Evolutionary conservation across 2,797 vertebrate species (phyloP).

Genomic region (Coregonus sp.): DNA sequence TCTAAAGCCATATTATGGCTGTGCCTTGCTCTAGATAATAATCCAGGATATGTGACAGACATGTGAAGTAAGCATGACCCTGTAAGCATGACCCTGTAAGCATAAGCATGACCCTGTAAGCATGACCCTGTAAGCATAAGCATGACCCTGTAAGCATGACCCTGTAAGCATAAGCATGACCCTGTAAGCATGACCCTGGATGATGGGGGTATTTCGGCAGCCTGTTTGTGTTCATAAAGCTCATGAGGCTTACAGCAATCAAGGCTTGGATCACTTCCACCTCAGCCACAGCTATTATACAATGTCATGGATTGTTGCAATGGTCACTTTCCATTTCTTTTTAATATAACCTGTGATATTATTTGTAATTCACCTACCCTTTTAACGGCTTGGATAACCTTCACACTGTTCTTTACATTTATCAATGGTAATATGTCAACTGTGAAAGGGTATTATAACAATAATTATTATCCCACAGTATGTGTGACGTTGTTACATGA

Average conservation of each 20-base stretch:
- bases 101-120: too few relatives aligned
- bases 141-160: too few relatives aligned
- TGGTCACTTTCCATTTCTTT: neutral
- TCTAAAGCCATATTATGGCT: conserved; percentile 23
- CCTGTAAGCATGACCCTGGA: neutral
- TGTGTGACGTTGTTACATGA: too few relatives aligned
- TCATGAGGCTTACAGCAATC: neutral
- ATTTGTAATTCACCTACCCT: neutral
- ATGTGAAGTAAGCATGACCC: neutral
- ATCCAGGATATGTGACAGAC: neutral
- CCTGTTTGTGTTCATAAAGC: neutral
- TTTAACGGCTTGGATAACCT: neutral
- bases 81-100: too few relatives aligned
- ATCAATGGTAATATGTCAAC: neutral
- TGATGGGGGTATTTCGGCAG: neutral
- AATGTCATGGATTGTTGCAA: neutral
- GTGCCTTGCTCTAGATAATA: neutral
- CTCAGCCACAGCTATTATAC: neutral
- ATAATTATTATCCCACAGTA: too few relatives aligned
- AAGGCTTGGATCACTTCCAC: neutral
- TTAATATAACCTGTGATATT: too few relatives aligned
- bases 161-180: too few relatives aligned
- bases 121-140: neutral
- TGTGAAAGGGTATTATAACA: neutral
- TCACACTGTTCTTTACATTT: neutral